Base-by-base conservation (phyloP, 2,888 invertebrate species). In the Mythimna pallens region DNA sequence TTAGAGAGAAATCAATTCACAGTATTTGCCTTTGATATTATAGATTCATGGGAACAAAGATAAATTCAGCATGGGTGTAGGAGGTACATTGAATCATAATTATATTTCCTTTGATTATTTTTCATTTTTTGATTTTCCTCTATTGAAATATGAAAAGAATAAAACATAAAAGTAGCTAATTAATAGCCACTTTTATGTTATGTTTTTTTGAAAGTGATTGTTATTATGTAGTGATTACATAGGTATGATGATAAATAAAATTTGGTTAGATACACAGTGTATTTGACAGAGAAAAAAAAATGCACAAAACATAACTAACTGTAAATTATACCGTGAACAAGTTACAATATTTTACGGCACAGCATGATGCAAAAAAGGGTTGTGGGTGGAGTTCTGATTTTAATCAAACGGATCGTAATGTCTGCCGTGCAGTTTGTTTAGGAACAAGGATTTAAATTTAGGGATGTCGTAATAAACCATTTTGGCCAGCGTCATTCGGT, bases 361-460 rank as follows among this genome's bases (percentile, higher is more conserved):
- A 93, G 93, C 92, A 75, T 88, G 93, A 87, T 81, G 80, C 87
- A 90, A 91, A 92, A 91, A 93, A 92, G 93, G 94, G 93, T 92
- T 91, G 78, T 73, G 70, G 73, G 68, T 5, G 57, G 65, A 72
- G 84, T 77, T 75, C 70, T 64, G 40, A 62, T 81, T 86, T 86
- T 88, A 82, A 85, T 89, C 86, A 84, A 88, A 87, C 73, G 73
- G 74, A 83, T 70, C 67, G 67, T 78, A 75, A 69, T 81, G 69
- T 75, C 79, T 67, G 78, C 85, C 86, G 83, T 78, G 69, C 62
- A 54, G 65, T 72, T 76, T 75, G 57, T 72, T 76, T 71, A 67
- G 20, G 14, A 30, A 70, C 59, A 65, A 36, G 0, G 12, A 9
- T 54, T 64, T 61, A 8, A 52, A n/a, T 66, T 50, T 17, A 17